Evolutionary conservation across 1,140 invertebrate genomes (phyloP).

Genomic region (Ceratitis capitata): DNA sequence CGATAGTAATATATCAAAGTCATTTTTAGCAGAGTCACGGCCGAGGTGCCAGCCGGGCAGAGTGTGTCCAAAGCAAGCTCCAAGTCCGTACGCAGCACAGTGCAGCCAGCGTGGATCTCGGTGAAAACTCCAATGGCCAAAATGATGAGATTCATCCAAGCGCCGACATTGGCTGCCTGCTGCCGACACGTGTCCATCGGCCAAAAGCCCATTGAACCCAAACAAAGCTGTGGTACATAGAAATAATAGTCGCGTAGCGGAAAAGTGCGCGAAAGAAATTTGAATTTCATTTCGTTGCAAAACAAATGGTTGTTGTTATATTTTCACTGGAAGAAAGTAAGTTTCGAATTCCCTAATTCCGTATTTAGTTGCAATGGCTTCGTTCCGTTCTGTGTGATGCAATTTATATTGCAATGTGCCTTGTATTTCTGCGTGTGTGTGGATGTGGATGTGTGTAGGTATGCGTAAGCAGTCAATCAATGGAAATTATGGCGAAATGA

Average conservation of each 20-base stretch:
- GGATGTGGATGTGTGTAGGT: background rate
- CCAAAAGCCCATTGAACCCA: constrained; percentile 55
- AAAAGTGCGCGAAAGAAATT: constrained; percentile 32
- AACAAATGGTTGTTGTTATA: no score
- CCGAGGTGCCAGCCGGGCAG: constrained; percentile 56
- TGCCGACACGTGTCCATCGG: background rate
- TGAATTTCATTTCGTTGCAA: constrained; percentile 39
- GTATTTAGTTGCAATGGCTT: no score
- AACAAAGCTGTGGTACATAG: constrained; percentile 49
- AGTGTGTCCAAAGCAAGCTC: constrained; percentile 54
- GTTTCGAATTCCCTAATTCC: no score
- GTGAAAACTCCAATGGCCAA: constrained; percentile 54
- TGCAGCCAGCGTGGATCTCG: constrained; percentile 52
- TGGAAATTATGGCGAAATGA: background rate
- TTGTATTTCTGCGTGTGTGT: background rate
- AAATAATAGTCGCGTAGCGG: constrained; percentile 49
- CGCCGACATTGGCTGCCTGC: background rate
- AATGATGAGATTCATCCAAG: constrained; percentile 48
- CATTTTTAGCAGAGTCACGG: constrained; percentile 58
- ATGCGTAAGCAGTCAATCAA: background rate
- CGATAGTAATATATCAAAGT: constrained; percentile 49
- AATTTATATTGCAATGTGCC: background rate
- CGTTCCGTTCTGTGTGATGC: background rate
- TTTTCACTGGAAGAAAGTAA: no score
- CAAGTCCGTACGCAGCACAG: constrained; percentile 40